phyloP scores from a whole-genome alignment of 2,113 vertebrate species.

The Macrotus californicus region DNA sequence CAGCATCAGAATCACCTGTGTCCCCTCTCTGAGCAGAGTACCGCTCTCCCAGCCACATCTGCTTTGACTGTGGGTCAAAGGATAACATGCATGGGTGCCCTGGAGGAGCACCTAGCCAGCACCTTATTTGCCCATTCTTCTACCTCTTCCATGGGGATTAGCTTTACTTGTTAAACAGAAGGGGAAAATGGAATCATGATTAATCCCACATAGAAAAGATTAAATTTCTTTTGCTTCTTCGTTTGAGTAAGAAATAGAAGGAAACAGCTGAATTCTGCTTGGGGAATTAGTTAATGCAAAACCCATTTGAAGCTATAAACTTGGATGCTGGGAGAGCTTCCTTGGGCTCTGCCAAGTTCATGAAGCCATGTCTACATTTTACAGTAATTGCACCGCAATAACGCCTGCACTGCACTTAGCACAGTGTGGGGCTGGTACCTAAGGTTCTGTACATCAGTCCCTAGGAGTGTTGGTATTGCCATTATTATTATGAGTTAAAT shows the following conservation, averaged over 20 bases:
- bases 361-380: neutral
- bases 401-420: fast-evolving
- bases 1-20: neutral
- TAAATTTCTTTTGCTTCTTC: neutral
- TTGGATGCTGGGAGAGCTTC: neutral
- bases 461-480: no score
- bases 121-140: neutral
- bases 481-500: neutral
- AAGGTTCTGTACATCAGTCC: neutral
- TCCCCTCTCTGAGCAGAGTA: neutral
- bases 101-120: no score
- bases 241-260: neutral
- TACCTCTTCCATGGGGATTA: neutral
- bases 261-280: slow-evolving; percentile 19
- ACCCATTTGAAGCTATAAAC: neutral
- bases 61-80: neutral
- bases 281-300: neutral
- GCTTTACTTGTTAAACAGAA: neutral
- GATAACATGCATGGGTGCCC: no score
- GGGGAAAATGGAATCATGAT: neutral
- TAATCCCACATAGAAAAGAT: neutral
- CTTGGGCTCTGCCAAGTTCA: neutral
- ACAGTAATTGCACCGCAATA: neutral
- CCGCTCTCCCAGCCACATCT: neutral
- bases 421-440: fast-evolving